These are phyloP conservation scores for Therioaphis trifolii DNA, from an alignment of 2,888 invertebrate species.

Conservation along the genomic window DNA sequence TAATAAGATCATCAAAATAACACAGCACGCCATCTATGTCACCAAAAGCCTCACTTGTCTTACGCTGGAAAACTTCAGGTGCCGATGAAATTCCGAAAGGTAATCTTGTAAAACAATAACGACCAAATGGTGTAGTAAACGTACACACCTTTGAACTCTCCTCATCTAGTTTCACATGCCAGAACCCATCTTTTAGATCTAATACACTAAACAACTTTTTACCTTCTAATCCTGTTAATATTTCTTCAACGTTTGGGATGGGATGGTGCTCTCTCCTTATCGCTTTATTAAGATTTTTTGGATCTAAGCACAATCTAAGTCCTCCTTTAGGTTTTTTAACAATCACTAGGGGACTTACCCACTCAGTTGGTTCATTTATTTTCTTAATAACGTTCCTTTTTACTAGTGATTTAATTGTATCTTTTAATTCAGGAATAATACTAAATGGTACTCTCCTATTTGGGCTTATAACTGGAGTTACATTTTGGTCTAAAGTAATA, in stretches of 20 bases:
- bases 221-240: conserved; percentile 65
- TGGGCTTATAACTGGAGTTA: conserved; percentile 7
- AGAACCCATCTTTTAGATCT: conserved; percentile 65
- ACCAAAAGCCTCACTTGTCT: conserved; percentile 62
- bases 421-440: conserved; percentile 60
- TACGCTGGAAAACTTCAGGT: conserved; percentile 67
- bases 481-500: conserved; percentile 20
- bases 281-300: conserved; percentile 66
- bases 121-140: conserved; percentile 67
- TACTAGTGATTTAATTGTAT: conserved; percentile 63
- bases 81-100: conserved; percentile 67
- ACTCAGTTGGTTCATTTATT: conserved; percentile 66
- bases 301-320: conserved; percentile 67
- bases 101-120: conserved; percentile 66
- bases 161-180: conserved; percentile 66
- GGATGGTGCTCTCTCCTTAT: conserved; percentile 66
- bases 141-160: conserved; percentile 66
- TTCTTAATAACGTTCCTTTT: conserved; percentile 39
- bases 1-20: conserved; percentile 67
- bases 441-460: conserved; percentile 64
- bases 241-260: conserved; percentile 67
- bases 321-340: conserved; percentile 67
- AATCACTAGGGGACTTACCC: conserved; percentile 68
- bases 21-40: conserved; percentile 65
- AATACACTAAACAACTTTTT: conserved; percentile 60